Conservation (phyloP, 2,797 vertebrate species). For the Acipenser oxyrinchus region DNA sequence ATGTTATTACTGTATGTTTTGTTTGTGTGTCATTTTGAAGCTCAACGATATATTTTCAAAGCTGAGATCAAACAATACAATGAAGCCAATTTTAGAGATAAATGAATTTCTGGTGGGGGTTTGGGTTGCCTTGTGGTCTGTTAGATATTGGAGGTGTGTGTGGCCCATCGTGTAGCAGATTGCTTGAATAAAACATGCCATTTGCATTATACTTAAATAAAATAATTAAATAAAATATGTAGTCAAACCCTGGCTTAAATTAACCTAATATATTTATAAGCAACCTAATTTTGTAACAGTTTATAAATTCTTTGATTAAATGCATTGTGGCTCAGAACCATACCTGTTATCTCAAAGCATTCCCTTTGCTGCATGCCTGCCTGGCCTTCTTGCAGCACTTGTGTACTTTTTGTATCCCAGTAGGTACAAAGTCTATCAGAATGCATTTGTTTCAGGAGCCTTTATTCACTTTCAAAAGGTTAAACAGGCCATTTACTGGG, state of each 20-base stretch:
- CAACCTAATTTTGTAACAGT: too few relatives aligned
- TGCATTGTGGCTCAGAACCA: constrained; percentile 61
- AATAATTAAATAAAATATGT: constrained; percentile 48
- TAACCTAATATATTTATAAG: constrained; percentile 54
- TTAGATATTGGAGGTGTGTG: too few relatives aligned
- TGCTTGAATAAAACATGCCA: too few relatives aligned
- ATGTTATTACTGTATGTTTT: not conserved
- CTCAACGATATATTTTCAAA: too few relatives aligned
- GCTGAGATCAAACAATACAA: too few relatives aligned
- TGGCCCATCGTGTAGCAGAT: too few relatives aligned
- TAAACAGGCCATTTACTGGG: constrained; percentile 98
- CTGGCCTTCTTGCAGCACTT: constrained; percentile 50
- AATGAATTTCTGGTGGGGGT: too few relatives aligned
- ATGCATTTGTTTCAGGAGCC: constrained; percentile 80
- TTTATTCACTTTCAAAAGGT: constrained; percentile 97
- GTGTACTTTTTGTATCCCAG: constrained; percentile 73
- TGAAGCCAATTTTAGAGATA: too few relatives aligned
- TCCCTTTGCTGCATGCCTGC: constrained; percentile 27
- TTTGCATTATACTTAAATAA: too few relatives aligned
- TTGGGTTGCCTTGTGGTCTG: too few relatives aligned
- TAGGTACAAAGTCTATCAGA: constrained; percentile 88
- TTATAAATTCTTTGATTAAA: constrained; percentile 39
- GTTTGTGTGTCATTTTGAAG: constrained; percentile 5
- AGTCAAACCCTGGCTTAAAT: constrained; percentile 61
- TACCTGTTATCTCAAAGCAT: constrained; percentile 62